phyloP scores from a whole-genome alignment of 2,113 vertebrate species.

The Ageneiosus marmoratus region DNA sequence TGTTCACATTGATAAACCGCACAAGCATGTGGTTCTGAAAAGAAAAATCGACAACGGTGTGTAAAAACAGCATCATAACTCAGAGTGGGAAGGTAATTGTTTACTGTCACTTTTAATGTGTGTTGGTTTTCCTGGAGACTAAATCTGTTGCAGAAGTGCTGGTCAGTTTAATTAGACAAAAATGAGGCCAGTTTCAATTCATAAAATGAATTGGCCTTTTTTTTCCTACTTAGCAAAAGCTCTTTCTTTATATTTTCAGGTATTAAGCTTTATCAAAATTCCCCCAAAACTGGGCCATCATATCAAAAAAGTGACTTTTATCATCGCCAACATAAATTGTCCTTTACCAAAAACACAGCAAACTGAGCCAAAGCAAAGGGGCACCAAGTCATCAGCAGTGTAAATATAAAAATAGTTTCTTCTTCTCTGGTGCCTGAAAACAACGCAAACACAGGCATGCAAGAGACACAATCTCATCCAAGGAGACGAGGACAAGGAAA shows the following conservation, averaged over 20 bases:
- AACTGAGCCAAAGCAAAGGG: constrained; percentile 42
- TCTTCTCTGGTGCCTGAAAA: constrained; percentile 50
- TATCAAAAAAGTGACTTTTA: constrained; percentile 51
- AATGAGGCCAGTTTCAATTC: constrained; percentile 24
- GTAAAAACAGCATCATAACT: constrained; percentile 10
- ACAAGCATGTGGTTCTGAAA: neutral
- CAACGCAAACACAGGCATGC: constrained; percentile 62
- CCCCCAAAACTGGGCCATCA: constrained; percentile 52
- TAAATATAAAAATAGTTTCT: constrained; percentile 62
- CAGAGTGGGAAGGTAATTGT: neutral
- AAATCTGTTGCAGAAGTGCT: constrained; percentile 17
- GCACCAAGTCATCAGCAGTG: constrained; percentile 50
- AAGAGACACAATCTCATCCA: constrained; percentile 45
- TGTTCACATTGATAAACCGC: neutral
- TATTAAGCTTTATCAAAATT: constrained; percentile 52
- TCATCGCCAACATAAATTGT: constrained; percentile 55
- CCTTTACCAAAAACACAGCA: constrained; percentile 54
- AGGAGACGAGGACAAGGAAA: constrained; percentile 40
- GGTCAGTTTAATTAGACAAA: constrained; percentile 16
- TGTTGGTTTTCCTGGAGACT: constrained; percentile 15
- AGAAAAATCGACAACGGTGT: neutral
- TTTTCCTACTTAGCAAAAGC: constrained; percentile 12
- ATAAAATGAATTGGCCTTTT: constrained; percentile 34
- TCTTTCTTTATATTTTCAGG: constrained; percentile 43
- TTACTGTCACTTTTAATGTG: neutral